Conservation (phyloP, 2,888 invertebrate species). For the Phlogophora meticulosa region DNA sequence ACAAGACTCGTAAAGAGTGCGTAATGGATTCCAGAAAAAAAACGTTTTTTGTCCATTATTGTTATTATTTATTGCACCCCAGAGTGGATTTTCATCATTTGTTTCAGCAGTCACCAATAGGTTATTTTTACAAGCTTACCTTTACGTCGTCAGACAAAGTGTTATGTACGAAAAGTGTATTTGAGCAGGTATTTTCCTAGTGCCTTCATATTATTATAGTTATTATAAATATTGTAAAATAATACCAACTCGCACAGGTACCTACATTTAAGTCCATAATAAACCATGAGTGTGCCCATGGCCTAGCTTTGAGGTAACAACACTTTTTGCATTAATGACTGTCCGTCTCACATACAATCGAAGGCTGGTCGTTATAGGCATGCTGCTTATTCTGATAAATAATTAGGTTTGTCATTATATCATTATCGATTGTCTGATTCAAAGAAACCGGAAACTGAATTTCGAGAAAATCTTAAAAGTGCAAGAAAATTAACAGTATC, state of each 20-base stretch:
- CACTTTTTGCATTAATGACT: conserved; percentile 49
- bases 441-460: not conserved
- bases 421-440: not conserved
- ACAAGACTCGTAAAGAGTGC: conserved; percentile 33
- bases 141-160: not conserved
- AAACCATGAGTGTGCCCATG: conserved; percentile 54
- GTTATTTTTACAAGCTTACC: not conserved
- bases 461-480: not conserved
- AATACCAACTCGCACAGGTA: conserved; percentile 18
- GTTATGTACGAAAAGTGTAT: not conserved
- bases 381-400: conserved; percentile 11
- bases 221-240: conserved; percentile 33
- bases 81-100: conserved; percentile 4
- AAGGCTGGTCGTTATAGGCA: conserved; percentile 43
- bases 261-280: conserved; percentile 46
- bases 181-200: conserved; percentile 7
- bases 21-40: conserved; percentile 33
- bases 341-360: conserved; percentile 49
- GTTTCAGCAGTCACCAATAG: not conserved
- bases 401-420: not conserved
- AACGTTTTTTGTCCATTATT: conserved; percentile 14
- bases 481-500: not conserved
- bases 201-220: conserved; percentile 22
- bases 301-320: conserved; percentile 47
- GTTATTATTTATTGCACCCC: conserved; percentile 15